phyloP scores from a whole-genome alignment of 92 coral and sea anemone genomes.

The Plumapathes pennacea region DNA sequence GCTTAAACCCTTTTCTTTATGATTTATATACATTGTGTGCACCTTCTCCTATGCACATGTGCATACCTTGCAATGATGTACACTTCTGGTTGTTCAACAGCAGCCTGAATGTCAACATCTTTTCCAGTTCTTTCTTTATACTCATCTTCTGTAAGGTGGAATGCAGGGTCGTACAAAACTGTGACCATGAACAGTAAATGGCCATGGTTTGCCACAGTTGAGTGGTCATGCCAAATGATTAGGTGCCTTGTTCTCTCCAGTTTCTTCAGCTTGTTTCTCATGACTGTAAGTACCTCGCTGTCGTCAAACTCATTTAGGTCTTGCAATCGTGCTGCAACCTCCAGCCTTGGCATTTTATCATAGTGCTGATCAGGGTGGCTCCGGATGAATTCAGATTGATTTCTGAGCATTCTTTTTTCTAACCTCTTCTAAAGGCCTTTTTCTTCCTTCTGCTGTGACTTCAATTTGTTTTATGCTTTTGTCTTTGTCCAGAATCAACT shows the following conservation, averaged over 20 bases:
- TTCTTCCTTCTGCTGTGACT: slow-evolving; percentile 15
- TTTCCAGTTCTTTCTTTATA: slow-evolving; percentile 32
- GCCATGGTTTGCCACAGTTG: slow-evolving; percentile 38
- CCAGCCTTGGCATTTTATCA: slow-evolving; percentile 4
- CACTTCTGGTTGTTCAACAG: slow-evolving; percentile 18
- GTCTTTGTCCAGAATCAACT: slow-evolving; percentile 16
- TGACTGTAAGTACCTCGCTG: background rate
- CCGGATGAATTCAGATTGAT: background rate
- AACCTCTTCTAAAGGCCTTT: slow-evolving; percentile 24
- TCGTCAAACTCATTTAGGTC: slow-evolving; percentile 13
- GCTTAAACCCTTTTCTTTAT: too few relatives aligned
- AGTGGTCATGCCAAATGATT: slow-evolving; percentile 41
- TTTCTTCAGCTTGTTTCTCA: slow-evolving; percentile 7
- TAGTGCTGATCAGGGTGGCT: slow-evolving; percentile 7
- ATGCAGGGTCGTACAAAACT: slow-evolving; percentile 26
- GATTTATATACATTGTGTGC: too few relatives aligned
- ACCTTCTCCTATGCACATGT: background rate
- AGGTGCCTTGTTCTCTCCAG: slow-evolving; percentile 32
- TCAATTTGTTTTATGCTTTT: slow-evolving; percentile 11
- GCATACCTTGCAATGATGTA: slow-evolving; percentile 26
- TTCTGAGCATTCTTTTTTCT: slow-evolving; percentile 5
- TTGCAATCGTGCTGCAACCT: slow-evolving; percentile 1
- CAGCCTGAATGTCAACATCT: slow-evolving; percentile 12
- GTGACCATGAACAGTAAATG: slow-evolving; percentile 23
- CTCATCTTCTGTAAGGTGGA: slow-evolving; percentile 7